Evolutionary conservation across 2,888 invertebrate species (phyloP), one percentile per base, ranked within the genome.

Genomic region (Torymus tubicola): DNA sequence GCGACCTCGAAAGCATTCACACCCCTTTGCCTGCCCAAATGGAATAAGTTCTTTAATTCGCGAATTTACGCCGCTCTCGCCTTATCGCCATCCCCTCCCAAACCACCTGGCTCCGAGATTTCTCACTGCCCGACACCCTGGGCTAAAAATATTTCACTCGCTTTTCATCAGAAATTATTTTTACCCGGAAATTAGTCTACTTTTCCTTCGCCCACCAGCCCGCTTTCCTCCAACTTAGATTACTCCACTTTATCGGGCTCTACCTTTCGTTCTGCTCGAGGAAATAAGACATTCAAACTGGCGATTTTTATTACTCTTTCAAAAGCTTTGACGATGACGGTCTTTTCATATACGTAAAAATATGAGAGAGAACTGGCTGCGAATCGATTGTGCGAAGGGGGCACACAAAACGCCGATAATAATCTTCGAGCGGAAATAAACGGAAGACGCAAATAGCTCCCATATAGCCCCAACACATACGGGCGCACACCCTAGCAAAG

Each of bases 41-140:
- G 90, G 90, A 90, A 90, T 90, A 90, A 90, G 88, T 90, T 90
- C 90, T 90, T 90, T 90, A 90, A 90, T 90, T 89, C 89, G 89
- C 85, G 86, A 88, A 91, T 90, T 90, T 90, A 90, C 88, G 87
- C 87, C 53, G 24, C 31, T 58, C 24, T 61, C 21, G 5, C 67
- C 24, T 21, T 57, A 10, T 14, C 57, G n/a, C 42, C 52, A 53
- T 2, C 31, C 8, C 14, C 68, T 53, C 53, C 12, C 24, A 14
- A 14, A 16, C 52, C 58, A 10, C 31, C 14, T 58, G 31, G 12
- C 58, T 10, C 16, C 61, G 18, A 72, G 72, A 72, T 78, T 78
- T 57, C 42, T 58, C 71, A 24, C 16, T 12, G 52, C 16, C 58
- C 31, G 57, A 24, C 31, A 24, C 74, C 18, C 67, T 8, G 57